Percentiles rank a stretch among this genome's conserved stretches.
phyloP scores from a whole-genome alignment of 2,888 invertebrate genomes.

The Leptarthrus brevirostris region DNA sequence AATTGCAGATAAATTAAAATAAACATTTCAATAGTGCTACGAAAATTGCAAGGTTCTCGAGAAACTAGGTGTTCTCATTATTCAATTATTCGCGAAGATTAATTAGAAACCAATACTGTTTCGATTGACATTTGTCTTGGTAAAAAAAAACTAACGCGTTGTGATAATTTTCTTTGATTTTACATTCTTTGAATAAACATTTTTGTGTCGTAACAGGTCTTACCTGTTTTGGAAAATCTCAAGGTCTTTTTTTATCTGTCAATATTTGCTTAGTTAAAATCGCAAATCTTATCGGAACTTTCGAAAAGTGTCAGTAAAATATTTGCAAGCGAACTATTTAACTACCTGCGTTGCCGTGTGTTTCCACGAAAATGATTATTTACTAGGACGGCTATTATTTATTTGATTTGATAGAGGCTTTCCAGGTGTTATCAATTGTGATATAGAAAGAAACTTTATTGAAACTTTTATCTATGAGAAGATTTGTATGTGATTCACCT shows the following conservation, averaged over 20 bases:
- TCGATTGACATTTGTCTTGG: constrained; percentile 14
- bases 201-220: background rate
- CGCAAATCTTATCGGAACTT: constrained; percentile 10
- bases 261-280: constrained; percentile 7
- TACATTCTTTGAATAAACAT: constrained; percentile 16
- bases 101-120: constrained; percentile 12
- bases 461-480: too few relatives aligned
- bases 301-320: background rate
- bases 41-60: too few relatives aligned
- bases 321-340: background rate
- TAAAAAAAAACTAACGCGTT: background rate
- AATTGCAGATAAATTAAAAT: constrained; percentile 17
- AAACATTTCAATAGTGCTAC: background rate
- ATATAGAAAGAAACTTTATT: too few relatives aligned
- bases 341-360: too few relatives aligned
- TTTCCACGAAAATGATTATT: too few relatives aligned
- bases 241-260: constrained; percentile 9
- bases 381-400: too few relatives aligned
- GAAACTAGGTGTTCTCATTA: background rate
- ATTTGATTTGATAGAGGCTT: too few relatives aligned
- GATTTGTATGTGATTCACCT: too few relatives aligned
- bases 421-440: too few relatives aligned
- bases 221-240: background rate
- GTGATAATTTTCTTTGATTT: constrained; percentile 9
- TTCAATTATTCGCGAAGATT: constrained; percentile 17